A percentile compares a stretch with the other conserved stretches of the same genome.
Evolutionary conservation across 2,113 vertebrate genomes (phyloP).

Genomic region (Glaucidium brasilianum): DNA sequence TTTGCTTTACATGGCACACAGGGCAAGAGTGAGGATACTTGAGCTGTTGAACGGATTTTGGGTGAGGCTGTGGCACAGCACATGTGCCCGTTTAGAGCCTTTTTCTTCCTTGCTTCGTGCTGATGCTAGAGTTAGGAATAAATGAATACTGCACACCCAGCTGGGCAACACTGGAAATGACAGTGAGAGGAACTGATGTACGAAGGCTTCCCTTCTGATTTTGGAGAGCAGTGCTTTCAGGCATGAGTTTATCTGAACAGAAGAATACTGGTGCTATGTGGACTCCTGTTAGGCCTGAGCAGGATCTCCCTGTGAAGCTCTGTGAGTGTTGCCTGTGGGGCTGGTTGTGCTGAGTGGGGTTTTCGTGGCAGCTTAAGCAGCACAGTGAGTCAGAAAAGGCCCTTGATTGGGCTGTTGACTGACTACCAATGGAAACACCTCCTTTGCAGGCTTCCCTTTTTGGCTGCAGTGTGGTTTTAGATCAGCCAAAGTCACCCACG

Average conservation of each 20-base stretch:
- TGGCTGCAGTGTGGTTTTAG: background rate
- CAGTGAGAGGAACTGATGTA: background rate
- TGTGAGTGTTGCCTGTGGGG: no score
- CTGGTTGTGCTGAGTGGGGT: background rate
- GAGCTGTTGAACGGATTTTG: background rate
- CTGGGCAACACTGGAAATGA: background rate
- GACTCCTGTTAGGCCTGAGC: background rate
- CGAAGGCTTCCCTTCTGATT: background rate
- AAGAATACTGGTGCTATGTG: background rate
- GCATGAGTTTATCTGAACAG: background rate
- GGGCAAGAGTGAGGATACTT: background rate
- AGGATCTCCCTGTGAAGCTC: background rate
- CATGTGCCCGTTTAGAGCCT: background rate
- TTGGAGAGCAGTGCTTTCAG: background rate
- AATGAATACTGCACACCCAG: background rate
- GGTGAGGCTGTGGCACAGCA: background rate
- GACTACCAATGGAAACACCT: background rate
- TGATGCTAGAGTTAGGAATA: background rate
- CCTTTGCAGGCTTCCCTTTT: background rate
- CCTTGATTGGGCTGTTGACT: background rate
- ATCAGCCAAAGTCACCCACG: background rate
- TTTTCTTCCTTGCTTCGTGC: background rate
- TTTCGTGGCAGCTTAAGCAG: background rate
- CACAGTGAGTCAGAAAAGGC: background rate
- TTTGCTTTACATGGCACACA: background rate